Evolutionary conservation across 2,113 vertebrate genomes (phyloP), one percentile per base, ranked within the genome.

Genomic region (Carassius auratus): DNA sequence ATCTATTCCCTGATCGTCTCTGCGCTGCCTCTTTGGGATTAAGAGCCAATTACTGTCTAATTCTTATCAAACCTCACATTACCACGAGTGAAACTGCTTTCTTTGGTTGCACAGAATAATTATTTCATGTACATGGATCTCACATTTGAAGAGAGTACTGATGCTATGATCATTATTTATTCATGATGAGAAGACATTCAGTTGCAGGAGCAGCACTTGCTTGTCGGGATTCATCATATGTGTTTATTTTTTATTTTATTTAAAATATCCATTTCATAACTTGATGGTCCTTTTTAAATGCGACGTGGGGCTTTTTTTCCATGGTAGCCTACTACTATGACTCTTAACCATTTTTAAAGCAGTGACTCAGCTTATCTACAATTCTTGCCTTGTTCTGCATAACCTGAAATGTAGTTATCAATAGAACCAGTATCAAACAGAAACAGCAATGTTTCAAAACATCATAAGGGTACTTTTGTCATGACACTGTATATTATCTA

Each of bases 21-120:
- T 66, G 66, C 50, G 19, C 64, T 26, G 71, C 75, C 50, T 76
- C 83, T 62, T 73, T 74, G 84, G 81, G 68, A 81, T 80, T 86
- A 76, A 68, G 57, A 86, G 33, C 81, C 82, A 75, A 76, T 80
- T 86, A 76, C 38, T 19, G 23, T 8, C 69, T 76, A 71, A 80
- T 80, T 86, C 76, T 69, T 36, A 75, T 82, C 57, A 81, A 76
- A 84, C 82, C 19, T 55, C 42, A 15, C 50, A 48, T 83, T 71
- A 85, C 33, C 52, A 42, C 13, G 26, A 62, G 33, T 62, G 33
- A 42, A 61, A 79, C 36, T 42, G 42, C 21, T 36, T 66, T 23
- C n/a, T 84, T 62, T 84, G 55, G 26, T 66, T 85, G 33, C 59
- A 55, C 38, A 52, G 45, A 81, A 64, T 33, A 79, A 26, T 84